These are phyloP conservation scores for Amphilophus citrinellus DNA, from an alignment of 2,113 vertebrate species.

Conservation along the genomic window DNA sequence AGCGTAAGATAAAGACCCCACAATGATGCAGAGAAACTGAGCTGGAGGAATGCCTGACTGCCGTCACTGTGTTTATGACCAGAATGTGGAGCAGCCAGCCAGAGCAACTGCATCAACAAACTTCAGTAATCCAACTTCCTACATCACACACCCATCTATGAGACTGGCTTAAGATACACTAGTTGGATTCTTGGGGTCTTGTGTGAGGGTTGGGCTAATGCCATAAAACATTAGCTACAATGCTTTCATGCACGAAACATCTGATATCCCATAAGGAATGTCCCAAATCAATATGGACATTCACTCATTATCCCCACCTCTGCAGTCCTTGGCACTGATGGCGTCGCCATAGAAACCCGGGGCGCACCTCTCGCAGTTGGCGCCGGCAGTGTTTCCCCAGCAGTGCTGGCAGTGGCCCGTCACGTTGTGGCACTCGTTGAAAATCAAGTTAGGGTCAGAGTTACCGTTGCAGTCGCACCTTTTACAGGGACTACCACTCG, in stretches of 20 bases:
- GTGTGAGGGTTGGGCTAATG: neutral
- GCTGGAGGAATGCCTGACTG: neutral
- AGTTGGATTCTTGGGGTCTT: neutral
- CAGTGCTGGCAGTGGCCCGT: conserved; percentile 94
- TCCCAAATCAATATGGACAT: neutral
- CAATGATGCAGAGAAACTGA: neutral
- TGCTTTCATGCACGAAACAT: neutral
- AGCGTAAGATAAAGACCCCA: too few relatives aligned
- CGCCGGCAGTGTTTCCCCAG: conserved; percentile 88
- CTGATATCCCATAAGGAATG: neutral
- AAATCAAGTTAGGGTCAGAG: conserved; percentile 95
- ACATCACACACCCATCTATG: neutral
- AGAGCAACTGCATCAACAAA: conserved; percentile 50
- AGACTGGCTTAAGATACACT: neutral
- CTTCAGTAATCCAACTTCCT: neutral
- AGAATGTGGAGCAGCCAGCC: neutral
- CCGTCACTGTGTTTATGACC: neutral
- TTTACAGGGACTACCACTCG: conserved; percentile 87
- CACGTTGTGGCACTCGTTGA: conserved; percentile 94
- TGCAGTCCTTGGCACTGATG: conserved; percentile 88
- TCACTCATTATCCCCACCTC: conserved; percentile 79
- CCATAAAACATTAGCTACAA: neutral
- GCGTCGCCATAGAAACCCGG: conserved; percentile 93
- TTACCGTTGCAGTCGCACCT: conserved; percentile 97
- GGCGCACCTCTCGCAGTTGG: conserved; percentile 90